phyloP scores from a whole-genome alignment of 2,888 invertebrate genomes.

The Volucella inflata region DNA sequence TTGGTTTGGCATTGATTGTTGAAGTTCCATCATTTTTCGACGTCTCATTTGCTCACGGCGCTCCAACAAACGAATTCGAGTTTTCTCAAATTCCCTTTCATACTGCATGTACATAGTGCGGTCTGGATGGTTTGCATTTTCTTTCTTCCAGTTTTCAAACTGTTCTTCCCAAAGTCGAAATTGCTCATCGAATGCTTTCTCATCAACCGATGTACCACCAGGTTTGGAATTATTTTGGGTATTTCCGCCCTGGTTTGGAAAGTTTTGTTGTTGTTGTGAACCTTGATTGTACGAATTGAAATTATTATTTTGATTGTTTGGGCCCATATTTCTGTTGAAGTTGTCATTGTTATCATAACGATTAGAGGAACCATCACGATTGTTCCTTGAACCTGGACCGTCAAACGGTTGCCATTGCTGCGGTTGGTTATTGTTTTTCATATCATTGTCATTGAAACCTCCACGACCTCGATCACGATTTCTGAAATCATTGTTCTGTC shows the following conservation, averaged over 20 bases:
- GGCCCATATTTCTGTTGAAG: slow-evolving; percentile 48
- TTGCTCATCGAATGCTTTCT: slow-evolving; percentile 93
- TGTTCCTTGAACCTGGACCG: slow-evolving; percentile 25
- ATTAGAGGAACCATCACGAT: slow-evolving; percentile 42
- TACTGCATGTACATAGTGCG: slow-evolving; percentile 93
- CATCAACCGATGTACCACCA: slow-evolving; percentile 84
- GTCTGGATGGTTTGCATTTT: slow-evolving; percentile 96
- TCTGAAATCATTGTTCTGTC: slow-evolving; percentile 34
- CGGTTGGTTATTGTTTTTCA: slow-evolving; percentile 42
- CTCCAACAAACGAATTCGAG: slow-evolving; percentile 90
- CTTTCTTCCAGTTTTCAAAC: slow-evolving; percentile 95
- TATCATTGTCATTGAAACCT: slow-evolving; percentile 33
- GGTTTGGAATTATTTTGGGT: slow-evolving; percentile 33
- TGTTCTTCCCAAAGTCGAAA: slow-evolving; percentile 96
- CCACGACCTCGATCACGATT: slow-evolving; percentile 31
- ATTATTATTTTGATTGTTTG: slow-evolving; percentile 19
- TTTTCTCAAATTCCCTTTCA: slow-evolving; percentile 94
- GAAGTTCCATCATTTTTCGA: slow-evolving; percentile 81
- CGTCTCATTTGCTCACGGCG: slow-evolving; percentile 92
- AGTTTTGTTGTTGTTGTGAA: slow-evolving; percentile 19
- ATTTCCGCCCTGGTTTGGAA: slow-evolving; percentile 24
- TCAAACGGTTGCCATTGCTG: slow-evolving; percentile 42
- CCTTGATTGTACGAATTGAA: slow-evolving; percentile 44
- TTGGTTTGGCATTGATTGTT: slow-evolving; percentile 41
- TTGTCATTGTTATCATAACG: slow-evolving; percentile 52